Evolutionary conservation across 2,797 vertebrate species (phyloP).

Genomic region (Vultur gryphus): DNA sequence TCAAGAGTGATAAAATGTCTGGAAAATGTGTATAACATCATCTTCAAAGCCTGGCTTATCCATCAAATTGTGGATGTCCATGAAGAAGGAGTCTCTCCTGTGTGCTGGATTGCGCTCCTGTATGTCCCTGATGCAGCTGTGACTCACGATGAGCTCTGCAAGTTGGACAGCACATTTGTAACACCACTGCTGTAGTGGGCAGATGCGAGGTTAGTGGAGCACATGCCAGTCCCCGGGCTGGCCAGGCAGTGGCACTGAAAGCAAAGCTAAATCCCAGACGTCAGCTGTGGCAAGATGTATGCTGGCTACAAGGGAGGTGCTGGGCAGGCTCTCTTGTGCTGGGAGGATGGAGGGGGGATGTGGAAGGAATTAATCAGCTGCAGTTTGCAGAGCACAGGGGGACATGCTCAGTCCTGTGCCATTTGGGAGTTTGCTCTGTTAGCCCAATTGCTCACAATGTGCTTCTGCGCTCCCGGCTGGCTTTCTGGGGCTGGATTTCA

Average conservation of each 20-base stretch:
- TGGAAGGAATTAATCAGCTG: not conserved
- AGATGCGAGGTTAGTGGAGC: not conserved
- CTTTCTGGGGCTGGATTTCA: not conserved
- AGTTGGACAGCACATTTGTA: not conserved
- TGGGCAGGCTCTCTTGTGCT: not conserved
- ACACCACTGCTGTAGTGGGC: fast-evolving
- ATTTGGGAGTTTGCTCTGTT: not conserved
- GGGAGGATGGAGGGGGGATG: not conserved
- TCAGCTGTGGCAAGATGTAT: not conserved
- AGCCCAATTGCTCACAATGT: not conserved
- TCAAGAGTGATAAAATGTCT: not conserved
- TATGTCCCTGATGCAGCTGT: not conserved
- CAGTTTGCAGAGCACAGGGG: not conserved
- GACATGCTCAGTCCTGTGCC: not conserved
- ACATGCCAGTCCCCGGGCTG: not conserved
- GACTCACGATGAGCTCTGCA: not conserved
- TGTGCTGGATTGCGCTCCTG: not conserved
- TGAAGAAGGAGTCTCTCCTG: not conserved
- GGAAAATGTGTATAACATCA: not conserved
- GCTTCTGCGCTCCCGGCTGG: not conserved
- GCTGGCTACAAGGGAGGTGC: not conserved
- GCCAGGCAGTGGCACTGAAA: slow-evolving; percentile 55
- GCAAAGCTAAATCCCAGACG: not conserved
- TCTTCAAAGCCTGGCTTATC: not conserved
- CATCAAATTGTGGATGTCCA: not conserved